phyloP scores from a whole-genome alignment of 2,888 invertebrate species.

The Synanthedon formicaeformis region DNA sequence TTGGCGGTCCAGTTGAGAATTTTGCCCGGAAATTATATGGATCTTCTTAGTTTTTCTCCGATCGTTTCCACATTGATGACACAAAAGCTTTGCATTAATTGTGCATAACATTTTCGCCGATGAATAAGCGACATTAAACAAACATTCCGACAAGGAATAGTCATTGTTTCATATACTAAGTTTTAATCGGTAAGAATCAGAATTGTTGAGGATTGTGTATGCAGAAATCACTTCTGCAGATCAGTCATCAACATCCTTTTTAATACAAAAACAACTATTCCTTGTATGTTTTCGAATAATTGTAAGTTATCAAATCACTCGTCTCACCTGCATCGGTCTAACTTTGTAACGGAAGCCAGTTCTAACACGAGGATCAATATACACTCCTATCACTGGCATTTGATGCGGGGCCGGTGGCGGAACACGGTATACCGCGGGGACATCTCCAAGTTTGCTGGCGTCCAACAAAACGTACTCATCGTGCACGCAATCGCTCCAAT shows the following conservation, averaged over 20 bases:
- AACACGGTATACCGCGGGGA: slow-evolving; percentile 75
- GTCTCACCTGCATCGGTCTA: slow-evolving; percentile 72
- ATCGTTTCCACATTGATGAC: slow-evolving; percentile 39
- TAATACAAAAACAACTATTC: slow-evolving; percentile 28
- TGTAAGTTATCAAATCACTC: slow-evolving; percentile 29
- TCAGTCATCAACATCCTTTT: slow-evolving; percentile 59
- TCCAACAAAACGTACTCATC: slow-evolving; percentile 62
- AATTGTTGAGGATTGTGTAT: slow-evolving; percentile 57
- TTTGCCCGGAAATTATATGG: slow-evolving; percentile 51
- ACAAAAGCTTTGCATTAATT: slow-evolving; percentile 41
- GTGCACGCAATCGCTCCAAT: slow-evolving; percentile 34
- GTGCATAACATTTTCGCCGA: slow-evolving; percentile 24
- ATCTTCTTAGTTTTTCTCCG: slow-evolving; percentile 58
- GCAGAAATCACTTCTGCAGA: slow-evolving; percentile 12
- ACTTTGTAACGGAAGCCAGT: slow-evolving; percentile 83
- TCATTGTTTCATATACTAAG: slow-evolving; percentile 10
- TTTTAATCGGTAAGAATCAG: slow-evolving; percentile 6
- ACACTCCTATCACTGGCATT: slow-evolving; percentile 78
- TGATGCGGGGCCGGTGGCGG: slow-evolving; percentile 73
- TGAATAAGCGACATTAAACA: slow-evolving; percentile 56
- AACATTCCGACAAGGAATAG: slow-evolving; percentile 32
- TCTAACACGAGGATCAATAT: slow-evolving; percentile 77
- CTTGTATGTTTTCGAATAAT: slow-evolving; percentile 25
- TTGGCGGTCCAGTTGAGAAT: slow-evolving; percentile 46
- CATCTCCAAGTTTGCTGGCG: slow-evolving; percentile 73